phyloP scores from a whole-genome alignment of 2,113 vertebrate species.

The Bolborhynchus lineola region DNA sequence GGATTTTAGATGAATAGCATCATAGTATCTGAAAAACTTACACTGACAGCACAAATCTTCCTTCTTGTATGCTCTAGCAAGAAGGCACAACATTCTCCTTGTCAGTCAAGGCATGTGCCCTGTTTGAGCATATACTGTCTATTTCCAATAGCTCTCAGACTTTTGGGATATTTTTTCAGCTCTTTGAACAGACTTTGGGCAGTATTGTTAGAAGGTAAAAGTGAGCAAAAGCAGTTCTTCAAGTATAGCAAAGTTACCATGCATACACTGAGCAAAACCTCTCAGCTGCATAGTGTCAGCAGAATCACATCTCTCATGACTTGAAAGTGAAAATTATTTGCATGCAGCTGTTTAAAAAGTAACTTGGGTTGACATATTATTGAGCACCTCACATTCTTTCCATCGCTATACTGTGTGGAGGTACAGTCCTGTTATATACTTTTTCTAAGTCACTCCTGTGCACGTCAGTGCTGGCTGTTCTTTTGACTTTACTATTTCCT shows the following conservation, averaged over 20 bases:
- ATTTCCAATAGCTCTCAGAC: background rate
- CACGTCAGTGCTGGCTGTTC: background rate
- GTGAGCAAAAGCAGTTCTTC: background rate
- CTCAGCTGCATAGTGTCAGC: background rate
- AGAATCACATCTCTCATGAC: background rate
- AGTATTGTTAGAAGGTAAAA: background rate
- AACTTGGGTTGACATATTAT: background rate
- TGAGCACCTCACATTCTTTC: background rate
- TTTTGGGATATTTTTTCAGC: background rate
- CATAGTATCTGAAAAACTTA: background rate
- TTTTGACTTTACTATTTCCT: background rate
- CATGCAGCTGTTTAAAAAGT: background rate
- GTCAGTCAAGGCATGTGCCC: background rate
- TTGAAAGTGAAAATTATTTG: background rate
- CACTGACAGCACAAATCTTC: background rate
- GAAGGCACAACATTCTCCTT: background rate
- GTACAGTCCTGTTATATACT: background rate
- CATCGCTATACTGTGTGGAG: background rate
- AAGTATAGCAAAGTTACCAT: background rate
- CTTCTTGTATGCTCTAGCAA: background rate
- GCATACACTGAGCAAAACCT: background rate
- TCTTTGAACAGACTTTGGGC: background rate
- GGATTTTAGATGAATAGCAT: background rate
- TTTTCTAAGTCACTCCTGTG: background rate
- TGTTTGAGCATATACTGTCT: background rate